Evolutionary conservation across 2,888 invertebrate genomes (phyloP).

Genomic region (Drosophila heteroneura): DNA sequence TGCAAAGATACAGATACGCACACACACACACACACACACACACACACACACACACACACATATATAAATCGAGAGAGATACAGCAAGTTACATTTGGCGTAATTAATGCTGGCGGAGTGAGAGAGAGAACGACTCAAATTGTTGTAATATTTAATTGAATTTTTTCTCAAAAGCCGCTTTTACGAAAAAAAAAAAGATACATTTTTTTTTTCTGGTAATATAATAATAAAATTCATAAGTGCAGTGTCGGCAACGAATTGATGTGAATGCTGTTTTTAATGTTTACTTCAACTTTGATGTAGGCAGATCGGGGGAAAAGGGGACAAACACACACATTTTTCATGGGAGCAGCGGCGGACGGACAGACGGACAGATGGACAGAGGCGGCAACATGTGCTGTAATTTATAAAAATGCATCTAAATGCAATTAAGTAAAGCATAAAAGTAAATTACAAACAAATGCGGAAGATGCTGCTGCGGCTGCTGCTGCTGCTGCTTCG

Average conservation of each 20-base stretch:
- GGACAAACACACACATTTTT: not conserved
- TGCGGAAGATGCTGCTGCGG: constrained; percentile 66
- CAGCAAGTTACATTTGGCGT: constrained; percentile 70
- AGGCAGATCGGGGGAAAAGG: not conserved
- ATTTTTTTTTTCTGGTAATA: constrained; percentile 42
- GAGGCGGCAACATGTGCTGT: constrained; percentile 57
- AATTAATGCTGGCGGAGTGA: constrained; percentile 68
- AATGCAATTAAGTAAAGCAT: constrained; percentile 82
- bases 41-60: not conserved
- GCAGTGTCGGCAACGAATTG: constrained; percentile 61
- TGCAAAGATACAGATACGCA: constrained; percentile 56
- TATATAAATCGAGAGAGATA: constrained; percentile 1
- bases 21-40: not conserved
- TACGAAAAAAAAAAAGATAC: constrained; percentile 66
- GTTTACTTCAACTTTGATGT: constrained; percentile 57
- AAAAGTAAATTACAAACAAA: constrained; percentile 82
- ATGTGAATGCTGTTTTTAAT: constrained; percentile 45
- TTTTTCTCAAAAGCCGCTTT: constrained; percentile 61
- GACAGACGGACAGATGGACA: not conserved
- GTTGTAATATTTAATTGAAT: constrained; percentile 81
- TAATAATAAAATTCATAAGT: constrained; percentile 75
- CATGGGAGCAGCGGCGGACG: not conserved
- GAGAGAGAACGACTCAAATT: constrained; percentile 57
- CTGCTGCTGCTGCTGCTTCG: constrained; percentile 31
- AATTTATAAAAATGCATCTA: constrained; percentile 82